Conservation (phyloP, 2,797 vertebrate genomes). For the Anabas testudineus region DNA sequence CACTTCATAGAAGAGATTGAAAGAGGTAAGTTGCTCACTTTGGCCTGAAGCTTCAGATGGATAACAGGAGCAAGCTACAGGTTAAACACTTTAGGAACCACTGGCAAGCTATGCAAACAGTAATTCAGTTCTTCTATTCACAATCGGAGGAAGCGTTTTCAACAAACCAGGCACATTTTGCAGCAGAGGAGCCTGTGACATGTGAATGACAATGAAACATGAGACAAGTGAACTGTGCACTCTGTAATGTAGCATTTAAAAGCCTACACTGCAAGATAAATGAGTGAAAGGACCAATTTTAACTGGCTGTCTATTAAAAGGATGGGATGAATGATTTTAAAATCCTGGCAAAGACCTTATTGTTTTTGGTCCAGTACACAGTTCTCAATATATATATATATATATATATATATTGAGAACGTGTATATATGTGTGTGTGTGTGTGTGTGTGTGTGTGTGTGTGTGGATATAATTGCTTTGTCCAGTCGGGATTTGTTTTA, state of each 20-base stretch:
- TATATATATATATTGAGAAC: too few relatives aligned
- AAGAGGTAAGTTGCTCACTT: neutral
- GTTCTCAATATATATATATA: too few relatives aligned
- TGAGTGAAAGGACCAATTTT: neutral
- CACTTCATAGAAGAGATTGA: neutral
- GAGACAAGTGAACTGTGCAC: neutral
- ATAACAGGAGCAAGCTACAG: too few relatives aligned
- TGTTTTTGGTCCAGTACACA: neutral
- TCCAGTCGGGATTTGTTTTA: constrained; percentile 32
- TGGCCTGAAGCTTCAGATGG: too few relatives aligned
- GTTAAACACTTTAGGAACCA: neutral
- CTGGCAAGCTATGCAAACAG: neutral
- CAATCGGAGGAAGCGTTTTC: neutral
- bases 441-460: too few relatives aligned
- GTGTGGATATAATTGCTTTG: too few relatives aligned
- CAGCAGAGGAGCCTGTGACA: neutral
- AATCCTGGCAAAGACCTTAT: neutral
- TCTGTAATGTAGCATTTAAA: constrained; percentile 8
- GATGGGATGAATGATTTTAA: neutral
- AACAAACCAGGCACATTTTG: constrained; percentile 3
- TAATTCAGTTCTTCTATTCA: neutral
- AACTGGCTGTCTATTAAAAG: neutral
- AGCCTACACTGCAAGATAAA: neutral
- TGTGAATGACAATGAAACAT: neutral
- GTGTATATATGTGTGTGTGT: too few relatives aligned